These are phyloP conservation scores for Scomber scombrus DNA, from an alignment of 2,113 vertebrate genomes.

Conservation along the genomic window DNA sequence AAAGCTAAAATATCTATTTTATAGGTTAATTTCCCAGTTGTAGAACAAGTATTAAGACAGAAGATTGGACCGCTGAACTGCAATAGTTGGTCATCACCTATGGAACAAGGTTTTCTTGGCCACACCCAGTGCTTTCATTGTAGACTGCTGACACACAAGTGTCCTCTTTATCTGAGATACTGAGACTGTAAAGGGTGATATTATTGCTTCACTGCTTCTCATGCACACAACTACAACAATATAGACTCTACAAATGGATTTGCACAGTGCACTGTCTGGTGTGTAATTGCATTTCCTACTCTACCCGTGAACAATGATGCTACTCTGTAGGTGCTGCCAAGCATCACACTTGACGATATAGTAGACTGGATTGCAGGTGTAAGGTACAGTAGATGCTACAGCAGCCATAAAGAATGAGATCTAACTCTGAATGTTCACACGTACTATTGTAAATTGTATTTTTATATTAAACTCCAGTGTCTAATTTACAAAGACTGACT, in stretches of 20 bases:
- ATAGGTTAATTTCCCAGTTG: not conserved
- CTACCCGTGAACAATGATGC: constrained; percentile 53
- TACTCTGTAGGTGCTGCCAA: constrained; percentile 52
- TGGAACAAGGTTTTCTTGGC: constrained; percentile 50
- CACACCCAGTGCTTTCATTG: constrained; percentile 50
- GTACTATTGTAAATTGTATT: constrained; percentile 44
- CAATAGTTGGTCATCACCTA: constrained; percentile 43
- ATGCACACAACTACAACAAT: constrained; percentile 70
- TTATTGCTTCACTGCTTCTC: constrained; percentile 81
- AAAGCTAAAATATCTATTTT: constrained; percentile 52
- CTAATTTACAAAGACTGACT: constrained; percentile 50
- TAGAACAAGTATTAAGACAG: constrained; percentile 30
- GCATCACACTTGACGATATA: constrained; percentile 31
- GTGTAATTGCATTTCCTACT: constrained; percentile 62
- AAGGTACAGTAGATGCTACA: constrained; percentile 55
- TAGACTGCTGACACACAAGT: constrained; percentile 48
- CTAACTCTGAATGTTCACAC: constrained; percentile 41
- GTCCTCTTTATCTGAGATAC: constrained; percentile 46
- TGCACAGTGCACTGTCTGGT: constrained; percentile 56
- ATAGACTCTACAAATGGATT: constrained; percentile 57
- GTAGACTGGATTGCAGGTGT: constrained; percentile 30
- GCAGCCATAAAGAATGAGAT: constrained; percentile 52
- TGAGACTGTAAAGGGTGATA: constrained; percentile 50
- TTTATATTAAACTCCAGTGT: constrained; percentile 57
- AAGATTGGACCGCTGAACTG: constrained; percentile 37